phyloP scores from a whole-genome alignment of 2,113 vertebrate genomes.

The Maylandia zebra region DNA sequence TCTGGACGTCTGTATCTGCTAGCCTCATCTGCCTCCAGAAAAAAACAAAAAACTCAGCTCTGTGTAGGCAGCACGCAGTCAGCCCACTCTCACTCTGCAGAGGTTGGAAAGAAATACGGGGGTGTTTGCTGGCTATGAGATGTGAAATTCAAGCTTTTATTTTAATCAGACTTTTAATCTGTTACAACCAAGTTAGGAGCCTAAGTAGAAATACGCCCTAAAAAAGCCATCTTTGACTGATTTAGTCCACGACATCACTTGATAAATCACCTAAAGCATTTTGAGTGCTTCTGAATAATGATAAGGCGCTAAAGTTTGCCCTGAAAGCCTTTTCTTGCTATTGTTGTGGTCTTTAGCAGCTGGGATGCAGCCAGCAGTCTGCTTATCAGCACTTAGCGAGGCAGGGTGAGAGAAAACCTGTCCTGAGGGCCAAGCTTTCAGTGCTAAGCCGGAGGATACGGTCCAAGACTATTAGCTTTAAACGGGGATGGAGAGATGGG shows the following conservation, averaged over 20 bases:
- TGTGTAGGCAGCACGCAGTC: neutral
- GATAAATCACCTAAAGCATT: conserved; percentile 28
- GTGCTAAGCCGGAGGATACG: neutral
- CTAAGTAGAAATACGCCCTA: neutral
- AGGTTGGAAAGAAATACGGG: neutral
- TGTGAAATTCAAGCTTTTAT: neutral
- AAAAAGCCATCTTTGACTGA: neutral
- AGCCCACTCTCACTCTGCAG: neutral
- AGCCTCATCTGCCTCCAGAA: conserved; percentile 29
- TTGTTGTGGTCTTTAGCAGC: conserved; percentile 33
- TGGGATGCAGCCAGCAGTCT: conserved; percentile 32
- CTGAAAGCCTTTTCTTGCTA: conserved; percentile 26
- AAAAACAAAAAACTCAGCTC: neutral
- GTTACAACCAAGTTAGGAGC: neutral
- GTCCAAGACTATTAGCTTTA: conserved; percentile 6
- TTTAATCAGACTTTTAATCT: neutral
- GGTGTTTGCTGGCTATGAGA: neutral
- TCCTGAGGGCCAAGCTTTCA: conserved; percentile 47
- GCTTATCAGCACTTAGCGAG: conserved; percentile 60
- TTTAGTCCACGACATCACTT: neutral
- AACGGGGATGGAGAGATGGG: neutral
- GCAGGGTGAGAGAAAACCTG: conserved; percentile 30
- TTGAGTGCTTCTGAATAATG: conserved; percentile 14
- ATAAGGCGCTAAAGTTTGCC: conserved; percentile 10
- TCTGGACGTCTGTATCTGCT: conserved; percentile 18